Conservation (phyloP, 2,797 vertebrate genomes). For the Synaphobranchus kaupii region DNA sequence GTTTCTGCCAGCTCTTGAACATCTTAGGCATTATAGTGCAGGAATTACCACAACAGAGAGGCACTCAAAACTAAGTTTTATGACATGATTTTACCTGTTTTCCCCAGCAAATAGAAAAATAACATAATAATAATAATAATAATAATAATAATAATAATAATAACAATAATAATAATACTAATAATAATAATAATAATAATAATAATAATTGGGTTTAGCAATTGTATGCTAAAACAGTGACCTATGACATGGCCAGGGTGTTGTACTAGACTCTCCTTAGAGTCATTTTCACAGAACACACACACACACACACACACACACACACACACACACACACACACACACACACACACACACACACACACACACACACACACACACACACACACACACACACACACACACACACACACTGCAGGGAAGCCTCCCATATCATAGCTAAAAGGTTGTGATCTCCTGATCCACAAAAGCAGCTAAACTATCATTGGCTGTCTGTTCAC, state of each 20-base stretch:
- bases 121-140: too few relatives aligned
- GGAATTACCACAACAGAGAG: background rate
- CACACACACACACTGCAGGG: background rate
- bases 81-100: background rate
- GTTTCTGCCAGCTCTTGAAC: background rate
- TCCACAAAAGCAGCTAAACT: background rate
- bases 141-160: too few relatives aligned
- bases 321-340: background rate
- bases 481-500: background rate
- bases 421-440: background rate
- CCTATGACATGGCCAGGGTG: background rate
- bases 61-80: background rate
- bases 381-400: too few relatives aligned
- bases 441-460: background rate
- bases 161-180: too few relatives aligned
- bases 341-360: background rate
- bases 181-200: too few relatives aligned
- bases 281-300: too few relatives aligned
- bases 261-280: too few relatives aligned
- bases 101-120: too few relatives aligned
- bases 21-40: background rate
- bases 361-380: too few relatives aligned
- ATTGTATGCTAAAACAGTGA: background rate
- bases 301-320: background rate
- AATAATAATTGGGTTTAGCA: background rate